These are phyloP conservation scores for Lacerta bilineata DNA, from an alignment of 2,797 vertebrate species.

Conservation along the genomic window DNA sequence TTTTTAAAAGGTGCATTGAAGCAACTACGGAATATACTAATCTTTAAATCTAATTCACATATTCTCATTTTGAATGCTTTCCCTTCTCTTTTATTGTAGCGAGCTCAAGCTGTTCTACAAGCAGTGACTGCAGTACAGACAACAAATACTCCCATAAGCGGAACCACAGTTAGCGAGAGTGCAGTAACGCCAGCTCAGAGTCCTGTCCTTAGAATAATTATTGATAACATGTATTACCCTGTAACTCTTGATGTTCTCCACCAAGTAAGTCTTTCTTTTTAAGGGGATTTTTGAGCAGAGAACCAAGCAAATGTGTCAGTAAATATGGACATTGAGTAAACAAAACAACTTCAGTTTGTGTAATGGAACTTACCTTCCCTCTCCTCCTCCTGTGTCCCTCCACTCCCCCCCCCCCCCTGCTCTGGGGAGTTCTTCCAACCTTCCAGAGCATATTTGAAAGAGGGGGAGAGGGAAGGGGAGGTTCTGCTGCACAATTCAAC, in stretches of 20 bases:
- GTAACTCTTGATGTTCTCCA: conserved; percentile 98
- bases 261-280: conserved; percentile 84
- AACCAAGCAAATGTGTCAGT: background rate
- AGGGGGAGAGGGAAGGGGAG: too few relatives aligned
- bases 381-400: too few relatives aligned
- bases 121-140: conserved; percentile 92
- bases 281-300: conserved; percentile 1
- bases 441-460: too few relatives aligned
- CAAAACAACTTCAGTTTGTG: too few relatives aligned
- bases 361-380: too few relatives aligned
- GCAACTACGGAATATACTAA: conserved; percentile 21
- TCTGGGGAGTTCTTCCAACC: too few relatives aligned
- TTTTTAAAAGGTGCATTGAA: conserved; percentile 4
- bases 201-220: conserved; percentile 96
- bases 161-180: conserved; percentile 89
- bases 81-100: conserved; percentile 77
- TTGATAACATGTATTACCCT: conserved; percentile 99
- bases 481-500: background rate
- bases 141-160: conserved; percentile 89
- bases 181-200: conserved; percentile 91
- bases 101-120: conserved; percentile 92
- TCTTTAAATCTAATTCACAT: conserved; percentile 4
- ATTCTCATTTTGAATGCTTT: conserved; percentile 39
- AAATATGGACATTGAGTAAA: background rate
- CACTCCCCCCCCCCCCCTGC: too few relatives aligned